Base-by-base conservation (phyloP, 2,113 vertebrate species). In the Callaeas wilsoni region DNA sequence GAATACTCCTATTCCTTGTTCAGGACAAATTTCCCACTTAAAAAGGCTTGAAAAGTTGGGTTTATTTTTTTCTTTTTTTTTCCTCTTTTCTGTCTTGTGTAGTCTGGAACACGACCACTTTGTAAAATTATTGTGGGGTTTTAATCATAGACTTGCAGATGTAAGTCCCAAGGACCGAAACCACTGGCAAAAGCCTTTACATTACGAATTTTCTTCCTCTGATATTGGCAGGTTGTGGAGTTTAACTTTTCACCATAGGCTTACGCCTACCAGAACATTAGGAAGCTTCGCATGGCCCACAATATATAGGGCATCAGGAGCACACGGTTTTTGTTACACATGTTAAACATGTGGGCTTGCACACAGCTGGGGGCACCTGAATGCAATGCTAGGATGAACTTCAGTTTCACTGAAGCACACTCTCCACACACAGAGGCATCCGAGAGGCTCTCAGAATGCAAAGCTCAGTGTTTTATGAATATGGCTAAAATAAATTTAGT, bases 221-320 rank as follows among this genome's bases (percentile, higher is more conserved):
- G 46, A 79, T 46, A 71, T 33, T 3, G 8, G 44, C 46, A 77
- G 25, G 12, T 35, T 80, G 39, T 68, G 26, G 33, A 50, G 23
- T 68, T 74, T 37, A 53, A 73, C 23, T 35, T 65, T 37, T 53
- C 20, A 27, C 26, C 52, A 70, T 15, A 62, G 67, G 25, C 23
- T 67, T 52, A 17, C 5, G 21, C 39, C 49, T 77, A 42, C 25
- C 35, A 26, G 9, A 88, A 57, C 0, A 0, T n/a, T 26, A 22
- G 52, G 60, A 82, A 75, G 26, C 25, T 67, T 75, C 0, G 1
- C 12, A 6, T 18, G 52, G 57, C 44, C 42, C 39, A 49, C 47
- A 57, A 6, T 5, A 75, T 0, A 2, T 1, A 49, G 37, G n/a
- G 22, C 5, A 7, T 8, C n/a, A 41, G 22, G 17, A 70, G 37